Evolutionary conservation across 2,113 vertebrate species (phyloP), one percentile per base, ranked within the genome.

Genomic region (Tor tambroides): DNA sequence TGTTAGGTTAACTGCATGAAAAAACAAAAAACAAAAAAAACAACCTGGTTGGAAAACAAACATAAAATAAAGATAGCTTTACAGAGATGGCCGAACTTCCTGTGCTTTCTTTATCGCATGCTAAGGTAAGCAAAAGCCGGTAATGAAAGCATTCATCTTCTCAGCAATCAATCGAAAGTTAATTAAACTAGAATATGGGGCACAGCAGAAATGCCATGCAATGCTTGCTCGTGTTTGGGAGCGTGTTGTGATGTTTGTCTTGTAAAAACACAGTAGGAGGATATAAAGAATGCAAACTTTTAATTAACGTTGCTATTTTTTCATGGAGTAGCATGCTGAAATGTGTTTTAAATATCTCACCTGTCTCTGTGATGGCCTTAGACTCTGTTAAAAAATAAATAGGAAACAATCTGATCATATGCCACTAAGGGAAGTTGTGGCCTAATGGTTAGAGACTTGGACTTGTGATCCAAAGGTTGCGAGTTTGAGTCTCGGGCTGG

Each of bases 91-190:
- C 71, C 80, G 26, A 43, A 72, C 5, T 30, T 83, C 74, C 49
- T 63, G 59, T 56, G 38, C 2, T 0, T 86, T 85, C 77, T 88
- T 94, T 95, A 92, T 91, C 90, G 88, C 92, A 0, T 0, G 72
- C 49, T 85, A 88, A 51, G 85, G 77, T 87, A 54, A 69, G 80
- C 89, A 59, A 87, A 90, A 91, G 85, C 85, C 86, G 49, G 74
- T 93, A 95, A 95, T 93, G 81, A 94, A 95, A 93, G 63, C 81
- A 91, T 95, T 94, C 91, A 91, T 96, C 93, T 93, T 91, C 84
- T 90, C 86, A 87, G 79, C 93, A 94, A 96, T 95, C 94, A 95
- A 95, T 95, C 94, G 93, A 91, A 95, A 95, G 91, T 94, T 95
- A 95, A 96, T 96, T 96, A 94, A 93, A 95, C 93, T 87, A 90